Evolutionary conservation across 2,888 invertebrate genomes (phyloP).

Genomic region (Megaustenia siamemsis): DNA sequence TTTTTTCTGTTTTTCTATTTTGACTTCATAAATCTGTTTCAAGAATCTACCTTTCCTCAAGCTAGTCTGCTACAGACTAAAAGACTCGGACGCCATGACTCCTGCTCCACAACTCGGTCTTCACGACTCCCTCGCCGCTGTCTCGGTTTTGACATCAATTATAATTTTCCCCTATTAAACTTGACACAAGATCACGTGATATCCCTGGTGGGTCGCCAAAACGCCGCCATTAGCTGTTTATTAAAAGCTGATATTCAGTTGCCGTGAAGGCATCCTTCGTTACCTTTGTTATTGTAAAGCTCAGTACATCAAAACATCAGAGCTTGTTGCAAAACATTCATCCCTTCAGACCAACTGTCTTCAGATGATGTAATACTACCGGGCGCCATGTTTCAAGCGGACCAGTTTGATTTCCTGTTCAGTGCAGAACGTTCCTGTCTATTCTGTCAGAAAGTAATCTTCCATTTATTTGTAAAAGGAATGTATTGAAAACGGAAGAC

Average conservation of each 20-base stretch:
- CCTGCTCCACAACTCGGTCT: no score
- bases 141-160: not conserved
- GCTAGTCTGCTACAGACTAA: no score
- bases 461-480: not conserved
- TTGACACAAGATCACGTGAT: not conserved
- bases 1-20: no score
- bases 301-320: not conserved
- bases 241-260: not conserved
- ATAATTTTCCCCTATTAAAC: not conserved
- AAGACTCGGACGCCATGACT: no score
- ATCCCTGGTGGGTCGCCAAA: not conserved
- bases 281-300: not conserved
- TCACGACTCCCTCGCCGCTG: no score
- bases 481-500: not conserved
- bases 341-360: not conserved
- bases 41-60: no score
- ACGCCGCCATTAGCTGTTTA: conserved; percentile 5
- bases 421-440: not conserved
- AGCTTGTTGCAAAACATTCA: conserved; percentile 7
- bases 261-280: not conserved
- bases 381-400: not conserved
- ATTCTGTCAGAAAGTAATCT: not conserved
- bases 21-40: no score
- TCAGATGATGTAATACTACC: not conserved
- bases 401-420: not conserved